A percentile compares a stretch with the other conserved stretches of the same genome.
Conservation (phyloP, 2,113 vertebrate genomes). For the Macquaria australasica region DNA sequence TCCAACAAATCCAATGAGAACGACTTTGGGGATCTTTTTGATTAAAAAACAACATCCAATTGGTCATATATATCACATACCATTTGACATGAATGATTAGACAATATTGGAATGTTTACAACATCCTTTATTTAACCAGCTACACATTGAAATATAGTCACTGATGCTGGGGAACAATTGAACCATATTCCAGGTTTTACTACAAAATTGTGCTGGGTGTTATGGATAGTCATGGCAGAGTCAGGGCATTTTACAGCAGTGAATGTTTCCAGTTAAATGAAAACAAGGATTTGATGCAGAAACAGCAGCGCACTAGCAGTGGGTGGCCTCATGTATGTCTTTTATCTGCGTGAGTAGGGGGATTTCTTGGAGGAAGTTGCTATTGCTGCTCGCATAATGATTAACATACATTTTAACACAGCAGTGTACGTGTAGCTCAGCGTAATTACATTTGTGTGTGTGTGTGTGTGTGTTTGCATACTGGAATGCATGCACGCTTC, state of each 20-base stretch:
- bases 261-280: constrained; percentile 15
- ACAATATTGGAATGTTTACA: background rate
- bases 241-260: constrained; percentile 10
- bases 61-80: background rate
- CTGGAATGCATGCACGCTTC: background rate
- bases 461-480: background rate
- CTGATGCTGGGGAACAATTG: background rate
- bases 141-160: background rate
- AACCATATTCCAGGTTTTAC: background rate
- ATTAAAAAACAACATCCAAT: background rate
- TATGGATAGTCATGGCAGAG: background rate
- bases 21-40: background rate
- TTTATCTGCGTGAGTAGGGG: constrained; percentile 35
- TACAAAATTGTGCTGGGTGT: background rate
- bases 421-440: background rate
- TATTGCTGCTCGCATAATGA: constrained; percentile 22
- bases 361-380: constrained; percentile 26
- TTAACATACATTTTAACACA: constrained; percentile 39
- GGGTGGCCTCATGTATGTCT: constrained; percentile 28
- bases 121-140: background rate
- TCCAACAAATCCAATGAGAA: background rate
- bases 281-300: constrained; percentile 41
- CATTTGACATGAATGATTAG: background rate
- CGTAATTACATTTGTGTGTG: background rate
- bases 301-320: constrained; percentile 25